Conservation (phyloP, 2,113 vertebrate genomes). For the Carlito syrichta region DNA sequence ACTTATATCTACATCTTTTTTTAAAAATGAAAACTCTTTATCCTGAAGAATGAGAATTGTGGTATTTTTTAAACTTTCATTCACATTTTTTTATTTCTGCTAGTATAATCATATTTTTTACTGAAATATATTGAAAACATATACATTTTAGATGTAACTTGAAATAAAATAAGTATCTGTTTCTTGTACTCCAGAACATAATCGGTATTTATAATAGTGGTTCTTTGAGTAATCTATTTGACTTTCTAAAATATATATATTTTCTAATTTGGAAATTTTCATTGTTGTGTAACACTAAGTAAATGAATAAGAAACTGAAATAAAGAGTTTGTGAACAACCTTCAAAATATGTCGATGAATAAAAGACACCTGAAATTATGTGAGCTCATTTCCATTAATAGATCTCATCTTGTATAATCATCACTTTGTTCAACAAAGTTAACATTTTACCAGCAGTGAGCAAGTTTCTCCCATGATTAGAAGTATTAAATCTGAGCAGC, state of each 20-base stretch:
- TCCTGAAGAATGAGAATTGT: not conserved
- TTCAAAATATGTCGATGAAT: slow-evolving; percentile 10
- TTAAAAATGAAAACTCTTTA: not conserved
- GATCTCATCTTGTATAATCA: slow-evolving; percentile 32
- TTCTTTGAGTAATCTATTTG: not conserved
- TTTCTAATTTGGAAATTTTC: not conserved
- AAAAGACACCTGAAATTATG: slow-evolving; percentile 22
- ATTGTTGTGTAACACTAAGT: slow-evolving; percentile 14
- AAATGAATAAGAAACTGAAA: slow-evolving; percentile 26
- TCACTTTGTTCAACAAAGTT: slow-evolving; percentile 58
- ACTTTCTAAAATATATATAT: not conserved
- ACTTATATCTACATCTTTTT: not conserved
- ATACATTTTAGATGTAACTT: not conserved
- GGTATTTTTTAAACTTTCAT: not conserved
- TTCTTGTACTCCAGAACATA: not conserved
- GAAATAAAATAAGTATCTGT: not conserved
- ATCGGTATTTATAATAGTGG: not conserved
- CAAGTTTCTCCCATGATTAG: slow-evolving; percentile 28
- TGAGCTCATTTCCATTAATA: not conserved
- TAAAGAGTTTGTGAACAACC: not conserved
- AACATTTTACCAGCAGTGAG: slow-evolving; percentile 34
- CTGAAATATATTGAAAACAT: not conserved
- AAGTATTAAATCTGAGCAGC: slow-evolving; percentile 56
- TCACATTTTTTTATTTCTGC: not conserved
- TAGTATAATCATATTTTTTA: not conserved